Conservation (phyloP, 2,797 vertebrate species). For the Oryzias sinensis region DNA sequence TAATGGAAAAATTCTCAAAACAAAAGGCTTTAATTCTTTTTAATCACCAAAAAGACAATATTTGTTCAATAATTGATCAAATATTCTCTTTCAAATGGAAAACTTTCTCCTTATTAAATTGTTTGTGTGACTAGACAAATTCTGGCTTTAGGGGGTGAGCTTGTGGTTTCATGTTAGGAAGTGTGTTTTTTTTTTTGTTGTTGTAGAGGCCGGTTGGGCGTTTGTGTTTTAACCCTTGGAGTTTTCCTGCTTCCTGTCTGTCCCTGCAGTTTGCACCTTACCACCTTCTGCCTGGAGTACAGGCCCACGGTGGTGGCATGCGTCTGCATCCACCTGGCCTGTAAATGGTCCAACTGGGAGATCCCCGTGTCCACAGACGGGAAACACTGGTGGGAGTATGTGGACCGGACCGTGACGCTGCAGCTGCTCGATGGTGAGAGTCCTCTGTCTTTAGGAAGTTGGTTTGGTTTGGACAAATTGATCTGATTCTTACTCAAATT, state of each 20-base stretch:
- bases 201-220: not conserved
- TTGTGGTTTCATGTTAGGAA: not conserved
- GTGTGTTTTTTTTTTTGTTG: not conserved
- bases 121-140: too few relatives aligned
- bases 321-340: slow-evolving; percentile 98
- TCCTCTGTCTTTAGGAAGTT: not conserved
- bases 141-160: too few relatives aligned
- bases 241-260: slow-evolving; percentile 35
- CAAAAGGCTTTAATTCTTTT: too few relatives aligned
- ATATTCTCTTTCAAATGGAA: too few relatives aligned
- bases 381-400: slow-evolving; percentile 99
- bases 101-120: too few relatives aligned
- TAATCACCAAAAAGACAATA: too few relatives aligned
- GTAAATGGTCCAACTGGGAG: slow-evolving; percentile 99
- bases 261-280: slow-evolving; percentile 90
- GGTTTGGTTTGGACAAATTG: too few relatives aligned
- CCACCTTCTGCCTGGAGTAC: slow-evolving; percentile 98
- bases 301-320: slow-evolving; percentile 97
- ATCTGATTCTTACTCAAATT: too few relatives aligned
- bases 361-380: slow-evolving; percentile 96
- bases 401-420: slow-evolving; percentile 91
- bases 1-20: too few relatives aligned
- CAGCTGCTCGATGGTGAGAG: slow-evolving; percentile 90
- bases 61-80: too few relatives aligned
- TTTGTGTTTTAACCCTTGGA: too few relatives aligned